Percentiles rank a stretch among this genome's conserved stretches.
These are phyloP conservation scores for Spheniscus mendiculus DNA, from an alignment of 2,113 vertebrate species.

Conservation along the genomic window DNA sequence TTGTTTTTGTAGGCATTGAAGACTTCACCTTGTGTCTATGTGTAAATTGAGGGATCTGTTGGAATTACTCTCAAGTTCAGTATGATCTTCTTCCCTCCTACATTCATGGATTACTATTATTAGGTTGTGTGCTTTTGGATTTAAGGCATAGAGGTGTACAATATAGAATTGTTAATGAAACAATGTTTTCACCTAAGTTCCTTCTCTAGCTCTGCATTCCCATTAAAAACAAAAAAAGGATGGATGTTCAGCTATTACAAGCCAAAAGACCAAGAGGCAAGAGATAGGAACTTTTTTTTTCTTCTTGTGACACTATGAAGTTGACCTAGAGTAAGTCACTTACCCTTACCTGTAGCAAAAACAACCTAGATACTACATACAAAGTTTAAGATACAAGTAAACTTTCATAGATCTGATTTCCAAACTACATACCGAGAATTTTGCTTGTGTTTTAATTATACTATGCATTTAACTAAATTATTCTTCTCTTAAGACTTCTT, in stretches of 20 bases:
- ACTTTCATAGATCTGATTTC: neutral
- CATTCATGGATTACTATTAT: neutral
- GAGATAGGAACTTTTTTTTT: neutral
- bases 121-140: neutral
- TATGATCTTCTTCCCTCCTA: neutral
- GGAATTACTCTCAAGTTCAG: neutral
- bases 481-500: neutral
- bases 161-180: neutral
- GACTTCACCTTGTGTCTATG: neutral
- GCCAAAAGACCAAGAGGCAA: neutral
- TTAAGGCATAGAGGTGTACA: neutral
- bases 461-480: neutral
- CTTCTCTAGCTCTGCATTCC: neutral
- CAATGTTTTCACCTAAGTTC: neutral
- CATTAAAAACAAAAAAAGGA: neutral
- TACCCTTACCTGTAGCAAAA: neutral
- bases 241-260: neutral
- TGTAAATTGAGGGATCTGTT: neutral
- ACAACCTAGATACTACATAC: neutral
- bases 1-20: neutral
- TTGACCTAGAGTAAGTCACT: neutral
- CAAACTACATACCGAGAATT: neutral
- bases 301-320: neutral
- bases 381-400: neutral
- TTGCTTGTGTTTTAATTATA: neutral